Evolutionary conservation across 2,797 vertebrate species (phyloP), one percentile per base, ranked within the genome.

Genomic region (Leptatherina wallacei): DNA sequence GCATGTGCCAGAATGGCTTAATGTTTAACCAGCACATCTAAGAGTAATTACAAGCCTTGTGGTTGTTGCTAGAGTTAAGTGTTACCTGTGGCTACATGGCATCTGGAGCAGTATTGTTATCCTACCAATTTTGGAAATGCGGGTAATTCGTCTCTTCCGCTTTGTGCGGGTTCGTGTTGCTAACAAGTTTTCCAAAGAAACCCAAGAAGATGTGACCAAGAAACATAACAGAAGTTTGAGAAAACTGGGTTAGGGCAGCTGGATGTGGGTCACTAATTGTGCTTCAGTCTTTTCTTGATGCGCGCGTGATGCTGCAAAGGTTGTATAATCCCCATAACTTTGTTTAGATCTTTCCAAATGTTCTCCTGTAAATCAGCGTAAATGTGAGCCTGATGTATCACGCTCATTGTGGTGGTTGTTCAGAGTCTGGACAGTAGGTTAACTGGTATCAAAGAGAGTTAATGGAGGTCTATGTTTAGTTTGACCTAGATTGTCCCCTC

Each of bases 11-110:
- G 16, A 61, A 38, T 66, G 64, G 55, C 11, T 55, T 81, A 77
- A 86, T 89, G 84, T 89, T 85, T 89, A 89, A 91, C 81, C 71
- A 57, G 65, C 12, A 66, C 67, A 73, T 71, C 56, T 51, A 44
- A 55, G n/a, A 51, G 36, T 90, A 91, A 91, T 91, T 83, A 84
- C 80, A 87, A 82, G 75, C n/a, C 63, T 67, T 0, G 64, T 57
- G 40, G 69, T 67, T 30, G 42, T 71, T 8, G 33, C 33, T 55
- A 40, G 36, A 73, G 57, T 71, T 80, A 87, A 90, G 67, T 88
- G 64, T 73, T 75, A 83, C 89, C 85, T 92, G 82, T 72, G 69
- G 61, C 71, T 73, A 70, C 80, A 49, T 47, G 40, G 60, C 71
- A 68, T 57, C 77, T 73, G 68, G 75, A 79, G 40, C 49, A 52